A percentile compares a stretch with the other conserved stretches of the same genome.
phyloP scores from a whole-genome alignment of 1,140 invertebrate genomes.

The Ceratitis capitata region DNA sequence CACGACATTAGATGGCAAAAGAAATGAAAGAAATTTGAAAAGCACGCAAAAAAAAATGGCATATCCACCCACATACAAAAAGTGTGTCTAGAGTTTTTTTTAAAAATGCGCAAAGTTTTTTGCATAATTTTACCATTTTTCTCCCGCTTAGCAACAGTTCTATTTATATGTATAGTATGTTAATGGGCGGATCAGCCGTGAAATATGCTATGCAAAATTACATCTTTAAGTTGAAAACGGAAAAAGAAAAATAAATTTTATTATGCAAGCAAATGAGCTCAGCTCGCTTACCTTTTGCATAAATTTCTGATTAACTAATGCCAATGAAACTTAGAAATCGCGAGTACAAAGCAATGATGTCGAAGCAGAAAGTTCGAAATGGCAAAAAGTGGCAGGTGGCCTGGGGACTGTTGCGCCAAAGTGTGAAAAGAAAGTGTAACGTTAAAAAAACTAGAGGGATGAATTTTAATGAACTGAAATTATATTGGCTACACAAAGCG shows the following conservation, averaged over 20 bases:
- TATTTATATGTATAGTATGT: too few relatives aligned
- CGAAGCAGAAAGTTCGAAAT: background rate
- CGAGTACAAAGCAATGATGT: too few relatives aligned
- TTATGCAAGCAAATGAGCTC: background rate
- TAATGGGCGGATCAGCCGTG: background rate
- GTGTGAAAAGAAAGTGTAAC: conserved; percentile 3
- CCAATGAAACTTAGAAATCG: background rate
- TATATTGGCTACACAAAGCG: background rate
- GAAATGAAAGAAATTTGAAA: background rate
- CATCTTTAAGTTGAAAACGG: background rate
- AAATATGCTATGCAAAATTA: background rate
- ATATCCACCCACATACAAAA: background rate
- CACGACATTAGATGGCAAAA: background rate
- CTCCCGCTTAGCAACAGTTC: background rate
- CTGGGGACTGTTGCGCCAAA: background rate
- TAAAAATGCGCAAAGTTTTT: background rate
- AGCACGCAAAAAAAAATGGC: background rate
- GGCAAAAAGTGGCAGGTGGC: background rate
- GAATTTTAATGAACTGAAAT: conserved; percentile 36
- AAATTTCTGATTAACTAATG: conserved; percentile 1
- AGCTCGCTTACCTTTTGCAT: background rate
- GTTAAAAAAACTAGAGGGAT: background rate
- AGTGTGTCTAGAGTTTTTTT: background rate
- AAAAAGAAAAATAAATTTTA: background rate
- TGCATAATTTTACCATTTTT: background rate